Conservation (phyloP, 1,140 invertebrate genomes). For the Dendroctonus valens region DNA sequence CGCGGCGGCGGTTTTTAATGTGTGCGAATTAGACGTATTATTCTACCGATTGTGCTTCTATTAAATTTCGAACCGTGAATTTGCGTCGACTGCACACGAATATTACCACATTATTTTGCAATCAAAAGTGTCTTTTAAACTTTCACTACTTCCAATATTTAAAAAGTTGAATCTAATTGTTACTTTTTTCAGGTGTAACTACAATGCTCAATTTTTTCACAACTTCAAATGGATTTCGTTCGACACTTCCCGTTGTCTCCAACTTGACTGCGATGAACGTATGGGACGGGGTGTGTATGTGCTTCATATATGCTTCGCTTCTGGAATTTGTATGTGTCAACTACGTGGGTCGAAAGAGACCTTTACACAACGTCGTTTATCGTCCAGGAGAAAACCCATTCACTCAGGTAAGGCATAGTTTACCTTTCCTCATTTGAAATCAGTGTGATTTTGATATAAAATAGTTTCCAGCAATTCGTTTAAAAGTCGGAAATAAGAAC, state of each 20-base stretch:
- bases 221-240: slow-evolving; percentile 85
- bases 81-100: too few species aligned
- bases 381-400: slow-evolving; percentile 86
- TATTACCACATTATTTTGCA: too few species aligned
- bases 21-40: too few species aligned
- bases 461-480: too few species aligned
- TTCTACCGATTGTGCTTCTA: too few species aligned
- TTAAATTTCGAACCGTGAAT: too few species aligned
- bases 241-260: slow-evolving; percentile 87
- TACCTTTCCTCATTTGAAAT: background rate
- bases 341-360: slow-evolving; percentile 88
- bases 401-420: slow-evolving; percentile 69
- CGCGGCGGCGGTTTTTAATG: too few species aligned
- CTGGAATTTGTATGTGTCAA: slow-evolving; percentile 93
- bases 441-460: too few species aligned
- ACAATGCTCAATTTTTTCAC: slow-evolving; percentile 98
- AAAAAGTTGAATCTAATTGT: too few species aligned
- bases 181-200: slow-evolving; percentile 72
- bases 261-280: slow-evolving; percentile 94
- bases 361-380: slow-evolving; percentile 84
- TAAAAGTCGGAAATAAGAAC: too few species aligned
- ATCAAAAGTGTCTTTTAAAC: too few species aligned
- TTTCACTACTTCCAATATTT: too few species aligned
- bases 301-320: slow-evolving; percentile 91
- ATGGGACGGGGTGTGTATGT: slow-evolving; percentile 95